These are phyloP conservation scores for Salticus scenicus DNA, from an alignment of 2,888 invertebrate genomes.

Conservation along the genomic window DNA sequence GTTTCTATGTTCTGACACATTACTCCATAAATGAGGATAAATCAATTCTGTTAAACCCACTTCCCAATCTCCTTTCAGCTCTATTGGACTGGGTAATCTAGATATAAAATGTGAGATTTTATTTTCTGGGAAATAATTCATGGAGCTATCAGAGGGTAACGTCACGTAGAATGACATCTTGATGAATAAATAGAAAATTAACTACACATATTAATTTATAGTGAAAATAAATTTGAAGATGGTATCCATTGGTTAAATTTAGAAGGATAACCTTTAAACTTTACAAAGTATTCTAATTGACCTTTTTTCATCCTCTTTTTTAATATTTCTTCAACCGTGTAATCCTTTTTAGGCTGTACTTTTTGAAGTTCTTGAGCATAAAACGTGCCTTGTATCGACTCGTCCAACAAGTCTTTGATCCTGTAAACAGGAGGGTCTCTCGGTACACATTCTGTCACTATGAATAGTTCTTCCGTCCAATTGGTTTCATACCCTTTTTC, in stretches of 20 bases:
- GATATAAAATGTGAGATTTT: constrained; percentile 32
- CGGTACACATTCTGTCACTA: background rate
- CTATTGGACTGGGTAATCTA: background rate
- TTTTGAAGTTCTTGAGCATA: constrained; percentile 45
- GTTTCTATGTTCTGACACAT: background rate
- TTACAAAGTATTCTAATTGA: constrained; percentile 24
- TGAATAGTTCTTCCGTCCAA: constrained; percentile 40
- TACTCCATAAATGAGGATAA: constrained; percentile 29
- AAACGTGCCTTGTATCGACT: constrained; percentile 22
- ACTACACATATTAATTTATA: constrained; percentile 28
- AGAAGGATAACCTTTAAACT: background rate
- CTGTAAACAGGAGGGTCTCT: constrained; percentile 30
- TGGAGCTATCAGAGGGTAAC: constrained; percentile 4
- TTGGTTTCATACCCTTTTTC: constrained; percentile 35
- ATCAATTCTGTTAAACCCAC: constrained; percentile 26
- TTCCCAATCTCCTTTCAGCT: constrained; percentile 22
- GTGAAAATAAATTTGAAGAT: background rate
- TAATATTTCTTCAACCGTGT: constrained; percentile 31
- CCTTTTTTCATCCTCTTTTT: background rate
- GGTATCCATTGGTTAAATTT: constrained; percentile 31
- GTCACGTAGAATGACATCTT: constrained; percentile 32
- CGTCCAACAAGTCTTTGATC: constrained; percentile 19
- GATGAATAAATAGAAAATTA: background rate
- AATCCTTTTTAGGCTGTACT: constrained; percentile 6
- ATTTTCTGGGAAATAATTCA: constrained; percentile 30